Evolutionary conservation across 2,113 vertebrate species (phyloP).

Genomic region (mouse (Mus musculus)): GRCm39 chr2:73525001-73525500

Average conservation of each 20-base stretch:
- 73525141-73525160: background rate
- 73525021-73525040: background rate
- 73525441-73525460: background rate
- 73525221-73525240: conserved; percentile 22
- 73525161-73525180: background rate
- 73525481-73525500: background rate
- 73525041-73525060: background rate
- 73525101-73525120: background rate
- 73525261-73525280: conserved; percentile 16
- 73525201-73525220: background rate
- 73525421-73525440: background rate
- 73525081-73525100: background rate
- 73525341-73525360: conserved; percentile 9
- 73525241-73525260: conserved; percentile 31
- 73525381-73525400: background rate
- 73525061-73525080: background rate
- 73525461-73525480: background rate
- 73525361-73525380: background rate
- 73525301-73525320: background rate
- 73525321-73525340: background rate
- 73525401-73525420: background rate
- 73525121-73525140: background rate
- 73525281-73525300: background rate
- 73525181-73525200: background rate
- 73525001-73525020: background rate